Percentiles rank a stretch among this genome's conserved stretches.
These are phyloP conservation scores for Heliconius aoede DNA, from an alignment of 2,888 invertebrate species.

Conservation along the genomic window DNA sequence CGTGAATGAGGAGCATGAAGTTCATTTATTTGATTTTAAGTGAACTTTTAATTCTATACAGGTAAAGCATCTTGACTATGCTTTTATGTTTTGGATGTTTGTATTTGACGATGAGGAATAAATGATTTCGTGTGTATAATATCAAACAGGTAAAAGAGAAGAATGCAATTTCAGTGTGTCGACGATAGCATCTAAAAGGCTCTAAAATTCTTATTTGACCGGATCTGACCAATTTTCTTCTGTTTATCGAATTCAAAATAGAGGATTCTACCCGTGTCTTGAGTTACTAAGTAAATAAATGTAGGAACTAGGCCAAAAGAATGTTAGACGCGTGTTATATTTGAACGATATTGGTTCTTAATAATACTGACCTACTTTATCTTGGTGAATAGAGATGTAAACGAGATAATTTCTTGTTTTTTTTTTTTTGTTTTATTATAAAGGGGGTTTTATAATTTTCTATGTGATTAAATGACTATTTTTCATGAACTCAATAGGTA, in stretches of 20 bases:
- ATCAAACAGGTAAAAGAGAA: constrained; percentile 26
- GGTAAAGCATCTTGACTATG: not conserved
- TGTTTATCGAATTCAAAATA: constrained; percentile 50
- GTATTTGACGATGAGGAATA: not conserved
- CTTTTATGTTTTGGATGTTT: too few relatives aligned
- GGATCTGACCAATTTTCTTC: constrained; percentile 53
- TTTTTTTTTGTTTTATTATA: not conserved
- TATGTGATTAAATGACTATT: too few relatives aligned
- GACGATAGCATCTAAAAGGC: constrained; percentile 48
- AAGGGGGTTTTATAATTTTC: not conserved
- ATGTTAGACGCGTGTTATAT: constrained; percentile 50
- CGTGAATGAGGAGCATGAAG: too few relatives aligned
- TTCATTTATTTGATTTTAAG: too few relatives aligned
- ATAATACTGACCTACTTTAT: constrained; percentile 54
- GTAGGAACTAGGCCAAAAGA: constrained; percentile 54
- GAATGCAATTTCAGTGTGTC: constrained; percentile 46
- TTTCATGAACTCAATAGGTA: not conserved
- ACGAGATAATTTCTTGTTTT: constrained; percentile 5
- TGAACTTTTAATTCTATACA: not conserved
- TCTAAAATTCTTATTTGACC: constrained; percentile 48
- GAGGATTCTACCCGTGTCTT: constrained; percentile 48
- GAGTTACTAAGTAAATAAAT: constrained; percentile 50
- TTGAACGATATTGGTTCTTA: constrained; percentile 51
- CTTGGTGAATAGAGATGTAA: not conserved
- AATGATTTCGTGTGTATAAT: not conserved